phyloP scores from a whole-genome alignment of 2,797 vertebrate genomes.

The Astyanax mexicanus region DNA sequence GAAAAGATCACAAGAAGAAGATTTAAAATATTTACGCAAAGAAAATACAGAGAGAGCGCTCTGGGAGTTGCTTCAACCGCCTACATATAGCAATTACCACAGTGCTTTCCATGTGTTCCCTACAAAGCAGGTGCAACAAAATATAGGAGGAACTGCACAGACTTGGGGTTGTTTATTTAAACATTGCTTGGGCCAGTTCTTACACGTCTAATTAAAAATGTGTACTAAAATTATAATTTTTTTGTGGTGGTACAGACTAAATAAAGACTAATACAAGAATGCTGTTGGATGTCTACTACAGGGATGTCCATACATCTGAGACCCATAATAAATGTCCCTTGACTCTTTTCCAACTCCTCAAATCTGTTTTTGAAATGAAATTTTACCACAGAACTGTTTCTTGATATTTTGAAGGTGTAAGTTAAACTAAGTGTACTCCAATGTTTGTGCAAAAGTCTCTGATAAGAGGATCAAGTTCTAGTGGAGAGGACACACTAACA shows the following conservation, averaged over 20 bases:
- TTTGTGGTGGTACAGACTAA: not conserved
- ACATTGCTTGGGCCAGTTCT: not conserved
- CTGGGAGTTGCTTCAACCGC: conserved; percentile 34
- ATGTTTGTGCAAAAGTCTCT: no score
- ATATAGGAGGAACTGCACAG: not conserved
- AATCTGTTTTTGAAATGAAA: no score
- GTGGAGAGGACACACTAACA: no score
- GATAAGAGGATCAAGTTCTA: no score
- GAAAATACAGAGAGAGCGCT: conserved; percentile 18
- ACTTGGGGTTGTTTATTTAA: not conserved
- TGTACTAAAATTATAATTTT: no score
- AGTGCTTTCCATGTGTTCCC: conserved; percentile 15
- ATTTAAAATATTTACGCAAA: no score
- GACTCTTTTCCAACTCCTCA: no score
- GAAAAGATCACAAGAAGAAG: conserved; percentile 9
- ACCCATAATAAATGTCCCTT: no score
- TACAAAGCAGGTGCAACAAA: conserved; percentile 9
- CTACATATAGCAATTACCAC: conserved; percentile 48
- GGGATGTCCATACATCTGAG: no score
- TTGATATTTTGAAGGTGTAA: no score
- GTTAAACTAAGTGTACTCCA: no score
- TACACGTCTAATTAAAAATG: not conserved
- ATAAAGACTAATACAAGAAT: not conserved
- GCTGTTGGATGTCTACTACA: not conserved
- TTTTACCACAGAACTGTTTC: no score